phyloP scores from a whole-genome alignment of 1,140 invertebrate genomes.

The Drosophila ogumai region DNA sequence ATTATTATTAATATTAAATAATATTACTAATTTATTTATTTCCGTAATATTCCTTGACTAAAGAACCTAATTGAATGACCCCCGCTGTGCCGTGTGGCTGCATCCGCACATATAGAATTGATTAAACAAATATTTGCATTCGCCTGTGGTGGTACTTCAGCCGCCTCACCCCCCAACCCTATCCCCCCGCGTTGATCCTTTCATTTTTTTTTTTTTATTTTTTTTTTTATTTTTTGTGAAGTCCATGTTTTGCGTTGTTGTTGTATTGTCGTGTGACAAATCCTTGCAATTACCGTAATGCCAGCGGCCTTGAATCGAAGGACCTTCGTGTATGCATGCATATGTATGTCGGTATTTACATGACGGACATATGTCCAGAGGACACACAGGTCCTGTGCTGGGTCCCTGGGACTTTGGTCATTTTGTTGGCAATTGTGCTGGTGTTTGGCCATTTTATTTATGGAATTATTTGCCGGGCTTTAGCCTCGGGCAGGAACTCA shows the following conservation, averaged over 20 bases:
- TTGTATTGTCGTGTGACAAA: slow-evolving; percentile 53
- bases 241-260: slow-evolving; percentile 18
- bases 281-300: slow-evolving; percentile 78
- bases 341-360: slow-evolving; percentile 31
- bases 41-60: neutral
- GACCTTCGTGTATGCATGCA: slow-evolving; percentile 15
- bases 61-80: neutral
- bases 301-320: slow-evolving; percentile 65
- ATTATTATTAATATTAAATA: neutral
- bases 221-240: slow-evolving; percentile 6
- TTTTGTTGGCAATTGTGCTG: slow-evolving; percentile 26
- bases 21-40: too few species aligned
- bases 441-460: slow-evolving; percentile 9
- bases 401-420: slow-evolving; percentile 16
- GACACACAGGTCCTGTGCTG: neutral
- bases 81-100: slow-evolving; percentile 11
- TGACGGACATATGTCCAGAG: slow-evolving; percentile 30
- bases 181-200: slow-evolving; percentile 4
- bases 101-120: slow-evolving; percentile 54
- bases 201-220: slow-evolving; percentile 13
- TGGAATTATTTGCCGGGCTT: slow-evolving; percentile 5
- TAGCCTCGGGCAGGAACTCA: neutral
- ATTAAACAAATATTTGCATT: slow-evolving; percentile 79
- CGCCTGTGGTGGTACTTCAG: slow-evolving; percentile 39
- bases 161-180: too few species aligned